These are phyloP conservation scores for Collichthys lucidus DNA, from an alignment of 2,113 vertebrate genomes.

Conservation along the genomic window DNA sequence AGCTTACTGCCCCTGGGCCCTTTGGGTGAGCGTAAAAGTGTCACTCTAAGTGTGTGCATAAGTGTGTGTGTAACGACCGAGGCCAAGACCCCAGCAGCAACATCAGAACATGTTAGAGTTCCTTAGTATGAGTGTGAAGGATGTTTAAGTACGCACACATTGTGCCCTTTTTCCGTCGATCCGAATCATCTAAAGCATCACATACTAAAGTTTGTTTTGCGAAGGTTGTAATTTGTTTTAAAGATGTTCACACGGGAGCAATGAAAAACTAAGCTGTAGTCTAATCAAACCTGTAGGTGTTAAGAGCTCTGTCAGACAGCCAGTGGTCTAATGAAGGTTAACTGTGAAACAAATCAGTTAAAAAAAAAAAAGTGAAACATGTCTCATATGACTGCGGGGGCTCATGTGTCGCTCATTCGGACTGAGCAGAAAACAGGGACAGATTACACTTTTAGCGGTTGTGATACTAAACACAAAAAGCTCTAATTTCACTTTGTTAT, in stretches of 20 bases:
- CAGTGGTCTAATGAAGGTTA: conserved; percentile 28
- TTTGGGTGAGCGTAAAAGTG: conserved; percentile 27
- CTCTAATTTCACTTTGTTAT: background rate
- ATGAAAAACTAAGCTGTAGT: background rate
- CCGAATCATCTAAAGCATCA: background rate
- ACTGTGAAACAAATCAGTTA: conserved; percentile 6
- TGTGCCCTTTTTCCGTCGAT: conserved; percentile 2
- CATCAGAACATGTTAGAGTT: conserved; percentile 47
- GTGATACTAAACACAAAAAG: background rate
- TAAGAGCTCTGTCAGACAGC: conserved; percentile 2
- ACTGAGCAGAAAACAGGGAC: background rate
- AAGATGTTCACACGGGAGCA: background rate
- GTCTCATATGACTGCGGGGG: background rate
- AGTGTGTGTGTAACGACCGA: conserved; percentile 37
- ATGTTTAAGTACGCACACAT: background rate
- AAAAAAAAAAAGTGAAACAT: conserved; percentile 18
- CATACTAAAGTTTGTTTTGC: background rate
- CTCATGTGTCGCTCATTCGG: background rate
- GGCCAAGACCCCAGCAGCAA: conserved; percentile 44
- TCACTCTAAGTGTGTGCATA: conserved; percentile 50
- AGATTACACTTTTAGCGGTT: background rate
- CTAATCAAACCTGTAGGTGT: conserved; percentile 12
- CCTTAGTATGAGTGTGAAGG: conserved; percentile 34
- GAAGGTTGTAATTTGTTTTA: conserved; percentile 3
- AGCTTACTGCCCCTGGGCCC: conserved; percentile 38